phyloP scores from a whole-genome alignment of 2,113 vertebrate genomes.

The Pygoscelis adeliae region DNA sequence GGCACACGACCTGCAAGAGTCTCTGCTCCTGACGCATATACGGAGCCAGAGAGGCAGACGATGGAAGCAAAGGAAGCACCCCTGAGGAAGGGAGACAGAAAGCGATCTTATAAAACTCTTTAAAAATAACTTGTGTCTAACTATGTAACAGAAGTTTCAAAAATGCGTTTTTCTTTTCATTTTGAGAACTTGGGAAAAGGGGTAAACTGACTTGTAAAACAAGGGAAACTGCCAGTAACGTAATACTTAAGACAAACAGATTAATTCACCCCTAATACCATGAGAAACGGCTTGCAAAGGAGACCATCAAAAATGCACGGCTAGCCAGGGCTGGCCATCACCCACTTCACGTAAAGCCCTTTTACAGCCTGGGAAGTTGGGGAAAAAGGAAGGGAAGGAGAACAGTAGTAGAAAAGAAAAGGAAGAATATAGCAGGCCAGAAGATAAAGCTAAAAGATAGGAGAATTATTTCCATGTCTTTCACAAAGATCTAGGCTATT shows the following conservation, averaged over 20 bases:
- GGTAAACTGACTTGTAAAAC: not conserved
- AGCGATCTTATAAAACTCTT: not conserved
- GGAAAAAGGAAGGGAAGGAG: not conserved
- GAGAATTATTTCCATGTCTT: not conserved
- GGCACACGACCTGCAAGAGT: not conserved
- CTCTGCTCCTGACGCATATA: not conserved
- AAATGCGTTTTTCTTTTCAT: not conserved
- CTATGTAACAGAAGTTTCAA: not conserved
- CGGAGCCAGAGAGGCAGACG: not conserved
- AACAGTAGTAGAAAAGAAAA: not conserved
- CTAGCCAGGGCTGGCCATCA: not conserved
- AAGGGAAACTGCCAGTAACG: not conserved
- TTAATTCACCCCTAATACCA: not conserved
- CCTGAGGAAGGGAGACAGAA: not conserved
- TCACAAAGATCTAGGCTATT: not conserved
- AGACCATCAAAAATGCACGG: not conserved
- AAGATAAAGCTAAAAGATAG: not conserved
- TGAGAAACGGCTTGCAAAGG: not conserved
- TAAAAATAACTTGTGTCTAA: not conserved
- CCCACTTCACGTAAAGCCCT: not conserved
- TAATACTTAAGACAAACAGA: not conserved
- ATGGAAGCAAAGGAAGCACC: not conserved
- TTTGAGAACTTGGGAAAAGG: not conserved
- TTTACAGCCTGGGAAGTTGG: not conserved
- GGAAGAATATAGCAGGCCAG: not conserved